phyloP scores from a whole-genome alignment of 1,140 invertebrate genomes.

The Meloidogyne exigua region DNA sequence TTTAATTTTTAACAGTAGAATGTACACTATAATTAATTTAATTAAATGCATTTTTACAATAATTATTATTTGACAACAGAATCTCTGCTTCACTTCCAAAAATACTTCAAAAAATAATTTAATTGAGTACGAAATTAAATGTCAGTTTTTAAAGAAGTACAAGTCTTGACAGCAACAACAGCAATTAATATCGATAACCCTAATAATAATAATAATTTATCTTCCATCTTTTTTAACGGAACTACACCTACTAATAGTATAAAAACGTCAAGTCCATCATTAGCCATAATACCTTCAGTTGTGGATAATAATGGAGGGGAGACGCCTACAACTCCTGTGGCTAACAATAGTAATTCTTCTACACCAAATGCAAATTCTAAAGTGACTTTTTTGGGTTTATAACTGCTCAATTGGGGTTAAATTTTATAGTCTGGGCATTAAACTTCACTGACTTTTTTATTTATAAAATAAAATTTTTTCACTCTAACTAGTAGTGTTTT shows the following conservation, averaged over 20 bases:
- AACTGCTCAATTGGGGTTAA: too few species aligned
- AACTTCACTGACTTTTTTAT: too few species aligned
- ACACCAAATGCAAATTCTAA: background rate
- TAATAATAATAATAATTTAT: background rate
- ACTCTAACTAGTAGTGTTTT: too few species aligned
- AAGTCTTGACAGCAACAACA: background rate
- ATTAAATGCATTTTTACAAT: background rate
- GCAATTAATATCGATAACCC: background rate
- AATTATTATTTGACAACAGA: background rate
- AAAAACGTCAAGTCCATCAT: background rate
- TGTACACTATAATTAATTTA: background rate
- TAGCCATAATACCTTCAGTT: background rate
- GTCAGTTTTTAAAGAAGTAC: background rate
- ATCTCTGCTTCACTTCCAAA: background rate
- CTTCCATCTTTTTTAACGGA: background rate
- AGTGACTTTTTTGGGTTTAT: background rate
- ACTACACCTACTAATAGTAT: background rate
- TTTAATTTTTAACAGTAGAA: too few species aligned
- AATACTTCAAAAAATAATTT: conserved; percentile 1
- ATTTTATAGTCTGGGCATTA: too few species aligned
- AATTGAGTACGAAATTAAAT: background rate
- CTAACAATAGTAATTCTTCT: background rate
- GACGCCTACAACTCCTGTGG: background rate
- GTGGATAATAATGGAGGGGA: background rate
- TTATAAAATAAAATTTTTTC: too few species aligned